phyloP scores from a whole-genome alignment of 2,113 vertebrate genomes.

The Hemibagrus wyckioides region DNA sequence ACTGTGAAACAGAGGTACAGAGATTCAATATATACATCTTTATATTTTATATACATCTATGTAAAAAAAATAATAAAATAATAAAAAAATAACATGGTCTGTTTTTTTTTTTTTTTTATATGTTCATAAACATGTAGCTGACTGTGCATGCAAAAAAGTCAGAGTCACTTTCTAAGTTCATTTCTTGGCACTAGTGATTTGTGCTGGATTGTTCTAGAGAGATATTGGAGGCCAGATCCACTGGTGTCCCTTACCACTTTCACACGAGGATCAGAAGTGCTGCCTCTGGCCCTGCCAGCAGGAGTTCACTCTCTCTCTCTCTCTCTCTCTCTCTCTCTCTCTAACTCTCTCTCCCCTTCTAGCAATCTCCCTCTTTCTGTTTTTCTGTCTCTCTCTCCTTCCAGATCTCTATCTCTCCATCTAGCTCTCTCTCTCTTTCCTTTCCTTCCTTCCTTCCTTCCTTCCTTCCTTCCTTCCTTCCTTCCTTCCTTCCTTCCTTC shows the following conservation, averaged over 20 bases:
- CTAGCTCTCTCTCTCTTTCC: background rate
- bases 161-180: background rate
- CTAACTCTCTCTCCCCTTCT: background rate
- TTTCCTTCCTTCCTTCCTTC: background rate
- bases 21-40: background rate
- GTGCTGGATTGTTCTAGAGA: constrained; percentile 53
- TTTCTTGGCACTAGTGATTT: constrained; percentile 17
- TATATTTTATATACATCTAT: background rate
- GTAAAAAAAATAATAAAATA: background rate
- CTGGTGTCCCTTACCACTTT: constrained; percentile 60
- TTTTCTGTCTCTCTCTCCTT: background rate
- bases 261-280: constrained; percentile 58
- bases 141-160: background rate
- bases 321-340: background rate
- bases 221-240: constrained; percentile 40
- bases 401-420: too few species aligned
- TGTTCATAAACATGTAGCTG: too few species aligned
- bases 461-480: too few species aligned
- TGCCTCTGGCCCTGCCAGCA: constrained; percentile 29
- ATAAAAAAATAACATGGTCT: too few species aligned
- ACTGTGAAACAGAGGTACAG: background rate
- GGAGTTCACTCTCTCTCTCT: constrained; percentile 14
- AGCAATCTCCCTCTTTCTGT: background rate
- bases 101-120: too few species aligned
- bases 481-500: background rate